Percentiles rank a stretch among this genome's conserved stretches.
Conservation (phyloP, 2,888 invertebrate genomes). For the Drosophila cracens region DNA sequence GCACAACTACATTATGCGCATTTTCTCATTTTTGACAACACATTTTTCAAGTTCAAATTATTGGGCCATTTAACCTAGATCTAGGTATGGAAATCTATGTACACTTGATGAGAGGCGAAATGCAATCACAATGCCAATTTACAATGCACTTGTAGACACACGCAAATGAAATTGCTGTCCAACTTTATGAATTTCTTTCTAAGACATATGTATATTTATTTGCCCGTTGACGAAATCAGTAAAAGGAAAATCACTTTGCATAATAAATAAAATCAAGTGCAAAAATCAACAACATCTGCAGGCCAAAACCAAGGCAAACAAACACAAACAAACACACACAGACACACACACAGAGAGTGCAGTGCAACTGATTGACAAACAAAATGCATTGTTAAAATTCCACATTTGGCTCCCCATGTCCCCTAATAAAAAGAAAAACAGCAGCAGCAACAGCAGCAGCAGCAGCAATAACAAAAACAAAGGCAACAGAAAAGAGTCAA, state of each 20-base stretch:
- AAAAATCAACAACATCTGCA: slow-evolving; percentile 33
- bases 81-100: not conserved
- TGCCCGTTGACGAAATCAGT: slow-evolving; percentile 24
- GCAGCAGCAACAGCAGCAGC: slow-evolving; percentile 33
- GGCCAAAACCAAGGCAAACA: not conserved
- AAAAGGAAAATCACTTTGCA: slow-evolving; percentile 73
- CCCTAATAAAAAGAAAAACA: slow-evolving; percentile 4
- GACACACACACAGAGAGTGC: slow-evolving; percentile 8
- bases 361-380: slow-evolving; percentile 69
- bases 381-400: slow-evolving; percentile 73
- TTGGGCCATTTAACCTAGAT: not conserved
- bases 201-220: not conserved
- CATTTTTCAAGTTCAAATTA: not conserved
- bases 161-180: slow-evolving; percentile 9
- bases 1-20: fast-evolving
- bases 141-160: slow-evolving; percentile 1
- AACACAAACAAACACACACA: slow-evolving; percentile 14
- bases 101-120: not conserved
- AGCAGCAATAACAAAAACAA: slow-evolving; percentile 42
- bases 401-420: slow-evolving; percentile 6
- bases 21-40: not conserved
- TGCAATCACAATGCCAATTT: slow-evolving; percentile 1
- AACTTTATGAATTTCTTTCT: slow-evolving; percentile 3
- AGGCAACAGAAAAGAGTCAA: slow-evolving; percentile 30
- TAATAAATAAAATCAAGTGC: slow-evolving; percentile 61